These are phyloP conservation scores for Gonatopus flavifemur DNA, from an alignment of 1,140 invertebrate genomes.

Conservation along the genomic window DNA sequence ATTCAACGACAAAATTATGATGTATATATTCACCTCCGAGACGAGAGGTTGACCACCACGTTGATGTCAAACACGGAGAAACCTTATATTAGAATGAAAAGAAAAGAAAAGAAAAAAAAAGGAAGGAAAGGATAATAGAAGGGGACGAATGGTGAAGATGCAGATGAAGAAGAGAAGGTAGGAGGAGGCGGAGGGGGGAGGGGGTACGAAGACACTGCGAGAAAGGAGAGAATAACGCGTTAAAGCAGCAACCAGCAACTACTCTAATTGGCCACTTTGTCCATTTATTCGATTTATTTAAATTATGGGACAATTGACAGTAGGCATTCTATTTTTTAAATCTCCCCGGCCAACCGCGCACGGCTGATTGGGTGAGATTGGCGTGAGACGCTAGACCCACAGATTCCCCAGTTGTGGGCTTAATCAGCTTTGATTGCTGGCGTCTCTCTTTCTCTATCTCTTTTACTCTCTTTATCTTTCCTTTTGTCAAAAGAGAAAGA, in stretches of 20 bases:
- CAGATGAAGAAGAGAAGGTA: constrained; percentile 4
- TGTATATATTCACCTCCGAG: no score
- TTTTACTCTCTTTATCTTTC: constrained; percentile 18
- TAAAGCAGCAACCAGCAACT: constrained; percentile 57
- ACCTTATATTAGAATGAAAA: not conserved
- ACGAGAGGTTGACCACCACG: no score
- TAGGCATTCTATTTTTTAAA: constrained; percentile 62
- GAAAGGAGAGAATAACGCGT: constrained; percentile 54
- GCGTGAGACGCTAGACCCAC: constrained; percentile 60
- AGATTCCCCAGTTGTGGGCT: constrained; percentile 61
- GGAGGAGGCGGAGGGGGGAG: not conserved
- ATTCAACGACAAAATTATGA: no score
- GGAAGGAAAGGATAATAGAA: constrained; percentile 18
- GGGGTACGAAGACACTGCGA: no score
- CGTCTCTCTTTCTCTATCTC: constrained; percentile 38
- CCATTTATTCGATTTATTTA: constrained; percentile 63
- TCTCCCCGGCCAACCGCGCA: constrained; percentile 56
- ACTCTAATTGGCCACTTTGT: constrained; percentile 62
- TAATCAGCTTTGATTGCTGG: constrained; percentile 61
- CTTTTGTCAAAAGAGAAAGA: constrained; percentile 12
- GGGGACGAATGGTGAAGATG: constrained; percentile 23
- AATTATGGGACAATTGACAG: constrained; percentile 62
- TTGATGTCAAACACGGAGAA: no score
- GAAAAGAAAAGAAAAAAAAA: not conserved
- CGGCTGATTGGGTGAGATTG: constrained; percentile 59